phyloP scores from a whole-genome alignment of 30 jellyfish, hydroid and myxozoan species.

The Rhopilema esculentum region DNA sequence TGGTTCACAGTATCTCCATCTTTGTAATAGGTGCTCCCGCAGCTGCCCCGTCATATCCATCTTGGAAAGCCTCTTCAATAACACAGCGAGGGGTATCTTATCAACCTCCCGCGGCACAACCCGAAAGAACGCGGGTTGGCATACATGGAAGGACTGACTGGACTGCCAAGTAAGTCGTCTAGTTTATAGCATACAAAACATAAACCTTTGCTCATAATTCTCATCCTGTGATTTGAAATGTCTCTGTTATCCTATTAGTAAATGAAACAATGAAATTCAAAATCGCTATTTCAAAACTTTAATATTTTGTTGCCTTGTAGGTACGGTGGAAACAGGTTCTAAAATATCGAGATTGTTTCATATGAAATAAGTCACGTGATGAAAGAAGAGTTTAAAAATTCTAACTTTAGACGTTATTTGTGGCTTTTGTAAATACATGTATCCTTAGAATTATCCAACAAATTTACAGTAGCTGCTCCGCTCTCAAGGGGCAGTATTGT shows the following conservation, averaged over 20 bases:
- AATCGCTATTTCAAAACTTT: background rate
- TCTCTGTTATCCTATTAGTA: background rate
- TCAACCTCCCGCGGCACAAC: constrained; percentile 71
- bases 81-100: constrained; percentile 63
- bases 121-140: constrained; percentile 80
- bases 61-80: constrained; percentile 92
- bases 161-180: constrained; percentile 90
- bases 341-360: background rate
- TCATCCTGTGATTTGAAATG: background rate
- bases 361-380: background rate
- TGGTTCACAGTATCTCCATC: background rate
- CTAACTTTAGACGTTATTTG: background rate
- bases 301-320: background rate
- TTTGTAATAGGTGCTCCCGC: constrained; percentile 41
- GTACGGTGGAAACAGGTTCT: background rate
- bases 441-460: background rate
- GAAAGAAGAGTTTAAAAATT: background rate
- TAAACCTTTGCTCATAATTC: no score
- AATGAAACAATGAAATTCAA: background rate
- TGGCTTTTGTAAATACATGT: background rate
- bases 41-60: constrained; percentile 41
- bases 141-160: constrained; percentile 95
- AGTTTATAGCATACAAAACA: no score
- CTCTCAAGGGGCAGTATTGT: background rate
- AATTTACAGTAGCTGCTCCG: background rate